phyloP scores from a whole-genome alignment of 2,113 vertebrate species.

The Microtus ochrogaster region DNA sequence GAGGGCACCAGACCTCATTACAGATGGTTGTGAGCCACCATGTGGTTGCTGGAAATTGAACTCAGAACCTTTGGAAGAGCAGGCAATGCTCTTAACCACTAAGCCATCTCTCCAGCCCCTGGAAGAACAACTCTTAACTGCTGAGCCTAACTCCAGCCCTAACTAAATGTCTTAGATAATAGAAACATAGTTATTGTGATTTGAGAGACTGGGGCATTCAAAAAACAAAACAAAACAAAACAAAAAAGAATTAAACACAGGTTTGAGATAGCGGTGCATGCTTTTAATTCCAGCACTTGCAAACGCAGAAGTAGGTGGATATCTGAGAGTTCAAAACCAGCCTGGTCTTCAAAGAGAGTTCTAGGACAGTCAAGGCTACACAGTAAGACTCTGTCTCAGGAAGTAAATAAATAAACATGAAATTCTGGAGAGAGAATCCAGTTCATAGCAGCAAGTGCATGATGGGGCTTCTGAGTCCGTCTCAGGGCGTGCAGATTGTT shows the following conservation, averaged over 20 bases:
- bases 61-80: no score
- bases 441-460: neutral
- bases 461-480: neutral
- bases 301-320: neutral
- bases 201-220: neutral
- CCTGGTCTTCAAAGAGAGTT: neutral
- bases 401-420: neutral
- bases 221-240: no score
- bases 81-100: no score
- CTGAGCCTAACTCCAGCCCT: no score
- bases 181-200: slow-evolving; percentile 30
- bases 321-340: neutral
- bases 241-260: neutral
- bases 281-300: neutral
- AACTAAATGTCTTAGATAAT: neutral
- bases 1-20: no score
- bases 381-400: neutral
- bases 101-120: no score
- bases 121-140: no score
- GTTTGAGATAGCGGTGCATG: neutral
- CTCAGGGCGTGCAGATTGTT: no score
- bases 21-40: no score
- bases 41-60: no score
- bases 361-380: neutral
- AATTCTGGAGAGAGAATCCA: neutral